phyloP scores from a whole-genome alignment of 2,113 vertebrate genomes.

The Anoura caudifer region DNA sequence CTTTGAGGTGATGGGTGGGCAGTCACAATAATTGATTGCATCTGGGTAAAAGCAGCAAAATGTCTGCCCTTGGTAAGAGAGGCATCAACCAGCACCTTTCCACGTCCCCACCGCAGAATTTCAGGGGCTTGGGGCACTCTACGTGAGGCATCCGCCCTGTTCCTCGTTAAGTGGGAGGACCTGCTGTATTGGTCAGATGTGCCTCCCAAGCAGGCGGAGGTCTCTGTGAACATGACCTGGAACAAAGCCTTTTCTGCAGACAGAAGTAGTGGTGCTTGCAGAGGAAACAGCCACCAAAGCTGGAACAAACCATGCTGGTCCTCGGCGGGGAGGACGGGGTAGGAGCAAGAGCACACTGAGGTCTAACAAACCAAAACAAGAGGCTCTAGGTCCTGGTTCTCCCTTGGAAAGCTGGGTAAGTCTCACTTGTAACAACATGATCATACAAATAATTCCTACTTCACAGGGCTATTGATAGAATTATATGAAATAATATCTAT shows the following conservation, averaged over 20 bases:
- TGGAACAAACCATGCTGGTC: neutral
- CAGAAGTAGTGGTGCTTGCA: neutral
- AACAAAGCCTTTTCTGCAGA: neutral
- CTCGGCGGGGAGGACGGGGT: accelerated
- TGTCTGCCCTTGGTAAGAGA: neutral
- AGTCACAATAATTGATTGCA: neutral
- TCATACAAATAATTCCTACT: neutral
- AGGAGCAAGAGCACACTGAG: neutral
- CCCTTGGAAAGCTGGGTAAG: neutral
- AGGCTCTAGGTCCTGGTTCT: neutral
- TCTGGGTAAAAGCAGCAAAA: neutral
- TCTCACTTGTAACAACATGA: neutral
- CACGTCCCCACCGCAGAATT: neutral
- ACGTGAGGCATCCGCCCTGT: neutral
- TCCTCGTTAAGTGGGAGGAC: neutral
- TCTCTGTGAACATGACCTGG: too few species aligned
- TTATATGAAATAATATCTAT: neutral
- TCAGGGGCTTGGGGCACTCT: neutral
- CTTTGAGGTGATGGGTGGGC: neutral
- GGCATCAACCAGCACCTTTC: neutral
- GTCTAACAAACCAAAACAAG: neutral
- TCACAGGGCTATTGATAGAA: neutral
- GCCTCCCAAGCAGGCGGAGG: neutral
- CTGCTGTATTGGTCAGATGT: neutral
- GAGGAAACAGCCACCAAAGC: too few species aligned